Evolutionary conservation across 2,797 vertebrate species (phyloP), one percentile per base, ranked within the genome.

Genomic region (Acanthurus leucopareius): DNA sequence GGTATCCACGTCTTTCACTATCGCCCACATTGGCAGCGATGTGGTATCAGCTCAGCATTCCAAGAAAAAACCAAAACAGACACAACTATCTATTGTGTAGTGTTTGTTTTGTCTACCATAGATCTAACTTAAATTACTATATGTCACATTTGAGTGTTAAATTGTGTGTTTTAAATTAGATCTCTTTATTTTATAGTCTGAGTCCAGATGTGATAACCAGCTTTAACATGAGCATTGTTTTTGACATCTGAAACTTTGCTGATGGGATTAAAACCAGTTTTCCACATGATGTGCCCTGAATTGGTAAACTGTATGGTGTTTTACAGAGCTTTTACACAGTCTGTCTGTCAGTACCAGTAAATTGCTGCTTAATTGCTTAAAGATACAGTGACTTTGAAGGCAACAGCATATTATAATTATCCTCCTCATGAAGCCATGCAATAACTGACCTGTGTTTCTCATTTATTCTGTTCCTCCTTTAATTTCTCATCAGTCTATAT

Each of bases 41-140:
- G 72, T 28, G 7, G 62, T 61, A 65, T 79, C 19, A 35, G 56
- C 69, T 64, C 35, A 49, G 75, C 66, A 65, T 69, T 65, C 63
- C 62, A 63, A 38, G 64, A 14, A 44, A 73, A 79, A 45, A 58
- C 45, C 17, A 66, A 53, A 75, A 48, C 19, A 91, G 86, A 82
- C 71, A 54, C 51, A 80, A 58, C 72, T 60, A 13, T 5, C 22
- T 10, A 5, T 62, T 69, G 61, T 74, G 56, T 69, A 9, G 17
- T 48, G 17, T 73, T 40, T 87, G 79, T 87, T 90, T 60, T 87
- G 80, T 83, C 84, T 89, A 56, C 11, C 1, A 8, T 57, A 6
- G 28, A 52, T 5, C 11, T 75, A 75, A 22, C 17, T 2, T 44
- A 10, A 51, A 70, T 25, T 1, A 49, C 61, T 19, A 44, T 11